Conservation (phyloP, 2,888 invertebrate species). For the Trichogramma evanescens region DNA sequence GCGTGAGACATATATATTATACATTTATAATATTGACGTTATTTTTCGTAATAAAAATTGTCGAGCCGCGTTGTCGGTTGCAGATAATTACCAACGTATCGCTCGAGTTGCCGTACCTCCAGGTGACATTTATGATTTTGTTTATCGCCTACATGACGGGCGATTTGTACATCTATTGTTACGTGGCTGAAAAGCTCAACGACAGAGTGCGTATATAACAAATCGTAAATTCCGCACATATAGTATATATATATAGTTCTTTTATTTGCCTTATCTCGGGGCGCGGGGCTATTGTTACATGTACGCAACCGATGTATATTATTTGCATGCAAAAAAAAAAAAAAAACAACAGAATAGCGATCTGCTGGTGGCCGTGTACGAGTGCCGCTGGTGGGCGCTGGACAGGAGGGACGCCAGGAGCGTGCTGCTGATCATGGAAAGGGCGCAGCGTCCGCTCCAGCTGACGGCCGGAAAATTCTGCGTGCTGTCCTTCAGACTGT, state of each 20-base stretch:
- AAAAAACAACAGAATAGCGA: not conserved
- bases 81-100: not conserved
- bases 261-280: too few relatives aligned
- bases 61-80: too few relatives aligned
- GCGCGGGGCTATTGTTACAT: too few relatives aligned
- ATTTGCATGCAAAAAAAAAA: too few relatives aligned
- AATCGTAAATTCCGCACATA: too few relatives aligned
- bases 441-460: constrained; percentile 20
- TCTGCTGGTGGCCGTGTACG: constrained; percentile 21
- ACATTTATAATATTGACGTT: not conserved
- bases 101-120: constrained; percentile 6
- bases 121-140: constrained; percentile 8
- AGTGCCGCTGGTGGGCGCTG: constrained; percentile 25
- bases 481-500: constrained; percentile 14
- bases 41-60: not conserved
- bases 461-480: constrained; percentile 26
- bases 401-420: constrained; percentile 15
- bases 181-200: constrained; percentile 15
- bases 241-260: too few relatives aligned
- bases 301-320: too few relatives aligned
- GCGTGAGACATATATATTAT: constrained; percentile 19
- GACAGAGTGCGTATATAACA: constrained; percentile 2
- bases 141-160: constrained; percentile 11
- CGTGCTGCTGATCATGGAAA: constrained; percentile 23
- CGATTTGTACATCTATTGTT: constrained; percentile 18